Evolutionary conservation across 2,113 vertebrate species (phyloP), one percentile per base, ranked within the genome.

Genomic region (Camelus bactrianus): DNA sequence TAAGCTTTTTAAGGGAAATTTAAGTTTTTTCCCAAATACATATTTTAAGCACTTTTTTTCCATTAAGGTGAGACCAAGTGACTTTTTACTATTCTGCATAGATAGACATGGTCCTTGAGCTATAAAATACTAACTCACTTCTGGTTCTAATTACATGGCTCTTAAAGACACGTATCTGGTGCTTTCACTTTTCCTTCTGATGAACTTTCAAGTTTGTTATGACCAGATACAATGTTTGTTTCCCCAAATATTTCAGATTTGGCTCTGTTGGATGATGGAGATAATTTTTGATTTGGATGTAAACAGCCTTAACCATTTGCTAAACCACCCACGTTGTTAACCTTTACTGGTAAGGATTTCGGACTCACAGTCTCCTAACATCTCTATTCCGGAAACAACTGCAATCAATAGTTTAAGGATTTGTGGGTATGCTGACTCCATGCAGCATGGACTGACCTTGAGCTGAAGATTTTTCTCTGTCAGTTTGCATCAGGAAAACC

Each of bases 281-380:
- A 50, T 81, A 54, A 88, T 56, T 91, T 91, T 73, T 86, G 5
- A 50, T 83, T 73, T 90, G 62, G 65, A 93, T 89, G 93, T 91
- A 76, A 89, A 58, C 8, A 60, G 77, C 46, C 93, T 58, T 35
- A 83, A 79, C 24, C 30, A 42, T 64, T 12, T 79, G 15, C 28
- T n/a, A 1, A 89, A 52, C 8, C 73, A 69, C 26, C 22, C 2
- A 24, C n/a, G 20, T 22, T 50, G 7, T 83, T 95, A 72, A 42
- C 9, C 42, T 87, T 50, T 15, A 64, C 4, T 8, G 5, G 16
- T 35, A 84, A 80, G 42, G 77, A n/a, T 42, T 65, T 81, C 79
- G 62, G 50, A 69, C 67, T 52, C 15, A 75, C 10, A 0, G 9
- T 72, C 20, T 30, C 14, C 35, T 73, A 46, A 58, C 56, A 35